Conservation (phyloP, 2,888 invertebrate genomes). For the Phasia obesa region DNA sequence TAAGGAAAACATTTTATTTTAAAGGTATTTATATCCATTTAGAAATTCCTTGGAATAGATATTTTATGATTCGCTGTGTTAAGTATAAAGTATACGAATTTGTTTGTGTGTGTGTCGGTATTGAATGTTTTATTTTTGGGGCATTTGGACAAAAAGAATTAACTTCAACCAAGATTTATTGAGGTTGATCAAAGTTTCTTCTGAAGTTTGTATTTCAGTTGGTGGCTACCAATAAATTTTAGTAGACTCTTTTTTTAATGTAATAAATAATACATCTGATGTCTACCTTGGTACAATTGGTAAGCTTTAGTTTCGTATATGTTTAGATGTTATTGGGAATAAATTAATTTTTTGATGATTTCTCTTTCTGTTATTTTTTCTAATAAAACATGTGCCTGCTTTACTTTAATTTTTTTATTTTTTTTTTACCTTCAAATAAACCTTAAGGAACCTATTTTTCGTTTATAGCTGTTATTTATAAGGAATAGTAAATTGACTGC, state of each 20-base stretch:
- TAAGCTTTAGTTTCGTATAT: not conserved
- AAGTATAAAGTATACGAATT: not conserved
- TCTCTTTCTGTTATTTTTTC: constrained; percentile 2
- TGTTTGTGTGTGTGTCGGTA: too few species aligned
- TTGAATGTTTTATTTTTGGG: not conserved
- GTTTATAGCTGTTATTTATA: too few species aligned
- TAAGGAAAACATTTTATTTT: too few species aligned
- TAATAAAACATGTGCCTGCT: not conserved
- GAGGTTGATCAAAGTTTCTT: constrained; percentile 11
- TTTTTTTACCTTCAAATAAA: too few species aligned
- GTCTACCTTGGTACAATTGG: not conserved
- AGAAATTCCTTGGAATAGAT: not conserved
- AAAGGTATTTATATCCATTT: too few species aligned
- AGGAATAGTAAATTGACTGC: too few species aligned
- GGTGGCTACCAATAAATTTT: not conserved
- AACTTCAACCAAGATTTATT: constrained; percentile 43
- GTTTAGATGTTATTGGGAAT: not conserved
- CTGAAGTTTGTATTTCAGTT: too few species aligned
- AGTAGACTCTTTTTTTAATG: not conserved
- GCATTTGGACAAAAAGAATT: not conserved
- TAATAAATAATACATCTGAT: not conserved
- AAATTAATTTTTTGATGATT: too few species aligned
- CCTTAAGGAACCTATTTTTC: too few species aligned
- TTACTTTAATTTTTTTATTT: too few species aligned
- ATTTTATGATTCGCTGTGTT: constrained; percentile 10